phyloP scores from a whole-genome alignment of 2,888 invertebrate species.

The Helleia helle region DNA sequence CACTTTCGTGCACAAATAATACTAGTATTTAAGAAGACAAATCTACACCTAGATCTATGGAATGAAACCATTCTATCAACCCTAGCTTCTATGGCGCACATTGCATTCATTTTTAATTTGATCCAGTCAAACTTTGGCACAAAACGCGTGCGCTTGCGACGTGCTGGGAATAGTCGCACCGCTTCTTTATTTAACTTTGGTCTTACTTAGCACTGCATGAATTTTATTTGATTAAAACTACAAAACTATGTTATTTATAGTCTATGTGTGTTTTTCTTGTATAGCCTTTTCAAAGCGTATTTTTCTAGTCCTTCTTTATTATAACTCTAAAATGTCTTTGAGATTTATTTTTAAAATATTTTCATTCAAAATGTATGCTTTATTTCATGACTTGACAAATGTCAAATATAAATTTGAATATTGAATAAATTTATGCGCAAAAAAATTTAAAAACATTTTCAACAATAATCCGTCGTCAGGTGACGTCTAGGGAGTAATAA shows the following conservation, averaged over 20 bases:
- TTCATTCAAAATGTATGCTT: not conserved
- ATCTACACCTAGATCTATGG: not conserved
- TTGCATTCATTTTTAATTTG: constrained; percentile 52
- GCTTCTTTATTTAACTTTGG: constrained; percentile 27
- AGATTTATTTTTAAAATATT: not conserved
- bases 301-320: not conserved
- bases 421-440: not conserved
- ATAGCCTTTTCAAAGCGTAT: not conserved
- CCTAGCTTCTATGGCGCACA: constrained; percentile 27
- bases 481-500: constrained; percentile 27
- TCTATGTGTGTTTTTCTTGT: not conserved
- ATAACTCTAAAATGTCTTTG: too few species aligned
- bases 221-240: constrained; percentile 15
- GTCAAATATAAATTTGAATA: not conserved
- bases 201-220: constrained; percentile 19
- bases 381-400: not conserved
- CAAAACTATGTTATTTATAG: constrained; percentile 6
- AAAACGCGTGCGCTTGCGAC: constrained; percentile 41
- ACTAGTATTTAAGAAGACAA: constrained; percentile 3
- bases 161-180: constrained; percentile 35
- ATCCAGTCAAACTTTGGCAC: constrained; percentile 46
- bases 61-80: constrained; percentile 6
- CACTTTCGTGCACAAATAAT: too few species aligned
- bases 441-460: constrained; percentile 5
- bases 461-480: constrained; percentile 17